These are phyloP conservation scores for Palythoa heliodiscus DNA, from an alignment of 92 coral and sea anemone species.

Conservation along the genomic window DNA sequence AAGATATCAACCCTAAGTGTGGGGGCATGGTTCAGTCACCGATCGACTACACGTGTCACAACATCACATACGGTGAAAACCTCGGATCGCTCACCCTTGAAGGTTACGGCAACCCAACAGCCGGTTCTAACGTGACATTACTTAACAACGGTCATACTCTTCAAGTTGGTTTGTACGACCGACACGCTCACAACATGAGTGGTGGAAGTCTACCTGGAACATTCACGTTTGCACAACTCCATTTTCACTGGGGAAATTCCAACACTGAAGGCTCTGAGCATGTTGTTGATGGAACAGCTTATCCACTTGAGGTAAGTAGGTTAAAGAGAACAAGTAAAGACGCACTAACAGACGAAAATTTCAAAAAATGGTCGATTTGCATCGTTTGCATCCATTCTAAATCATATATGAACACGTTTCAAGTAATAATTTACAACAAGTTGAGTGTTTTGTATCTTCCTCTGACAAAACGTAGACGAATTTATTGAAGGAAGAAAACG, in stretches of 20 bases:
- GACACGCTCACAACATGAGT: neutral
- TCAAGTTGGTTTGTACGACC: neutral
- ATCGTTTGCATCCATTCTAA: no score
- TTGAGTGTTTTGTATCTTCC: no score
- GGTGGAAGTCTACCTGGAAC: conserved; percentile 14
- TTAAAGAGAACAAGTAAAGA: no score
- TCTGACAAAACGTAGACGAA: no score
- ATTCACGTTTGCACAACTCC: conserved; percentile 34
- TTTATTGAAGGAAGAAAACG: no score
- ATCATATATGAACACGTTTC: no score
- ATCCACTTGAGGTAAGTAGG: conserved; percentile 36
- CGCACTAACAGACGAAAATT: no score
- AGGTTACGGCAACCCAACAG: neutral
- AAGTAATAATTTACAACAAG: no score
- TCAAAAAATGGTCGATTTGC: no score
- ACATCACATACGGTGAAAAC: neutral
- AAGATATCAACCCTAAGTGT: neutral
- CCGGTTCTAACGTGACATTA: neutral
- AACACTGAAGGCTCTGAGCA: conserved; percentile 46
- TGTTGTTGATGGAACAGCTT: conserved; percentile 22
- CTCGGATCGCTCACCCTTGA: neutral
- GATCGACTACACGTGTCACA: neutral
- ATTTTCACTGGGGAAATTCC: conserved; percentile 53
- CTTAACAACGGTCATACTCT: conserved; percentile 11
- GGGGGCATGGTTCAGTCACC: conserved; percentile 17